Evolutionary conservation across 1,140 invertebrate genomes (phyloP).

Genomic region (Bombus difficillimus): DNA sequence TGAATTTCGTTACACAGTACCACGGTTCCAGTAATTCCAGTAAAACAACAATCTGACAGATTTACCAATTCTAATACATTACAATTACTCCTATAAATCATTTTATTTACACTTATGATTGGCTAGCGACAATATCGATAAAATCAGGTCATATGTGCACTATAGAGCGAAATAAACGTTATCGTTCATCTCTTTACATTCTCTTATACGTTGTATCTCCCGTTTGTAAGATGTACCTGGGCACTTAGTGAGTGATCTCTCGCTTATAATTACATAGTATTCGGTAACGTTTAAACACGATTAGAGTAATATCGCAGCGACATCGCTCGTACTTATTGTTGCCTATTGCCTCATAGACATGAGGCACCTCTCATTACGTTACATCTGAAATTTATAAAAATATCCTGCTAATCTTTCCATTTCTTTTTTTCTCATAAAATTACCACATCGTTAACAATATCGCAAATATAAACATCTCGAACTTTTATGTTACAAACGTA

Average conservation of each 20-base stretch:
- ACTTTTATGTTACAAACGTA: conserved; percentile 16
- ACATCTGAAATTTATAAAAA: conserved; percentile 38
- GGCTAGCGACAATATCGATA: conserved; percentile 58
- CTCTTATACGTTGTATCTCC: conserved; percentile 35
- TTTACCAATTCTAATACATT: conserved; percentile 52
- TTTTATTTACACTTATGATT: conserved; percentile 73
- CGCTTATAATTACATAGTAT: background rate
- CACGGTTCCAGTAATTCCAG: background rate
- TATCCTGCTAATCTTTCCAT: background rate
- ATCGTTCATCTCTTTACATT: conserved; percentile 40
- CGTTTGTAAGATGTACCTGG: conserved; percentile 19
- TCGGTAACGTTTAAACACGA: background rate
- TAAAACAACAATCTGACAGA: conserved; percentile 43
- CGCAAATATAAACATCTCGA: background rate
- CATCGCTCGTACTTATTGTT: background rate
- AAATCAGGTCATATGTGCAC: conserved; percentile 68
- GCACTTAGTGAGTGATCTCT: conserved; percentile 18
- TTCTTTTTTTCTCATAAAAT: background rate
- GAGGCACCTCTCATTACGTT: background rate
- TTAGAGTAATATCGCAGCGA: background rate
- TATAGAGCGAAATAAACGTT: conserved; percentile 28
- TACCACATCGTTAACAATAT: background rate
- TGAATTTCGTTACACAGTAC: background rate
- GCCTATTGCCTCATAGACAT: background rate
- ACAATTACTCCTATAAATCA: conserved; percentile 64